These are phyloP conservation scores for Drosophila mayri DNA, from an alignment of 1,140 invertebrate genomes.

Conservation along the genomic window DNA sequence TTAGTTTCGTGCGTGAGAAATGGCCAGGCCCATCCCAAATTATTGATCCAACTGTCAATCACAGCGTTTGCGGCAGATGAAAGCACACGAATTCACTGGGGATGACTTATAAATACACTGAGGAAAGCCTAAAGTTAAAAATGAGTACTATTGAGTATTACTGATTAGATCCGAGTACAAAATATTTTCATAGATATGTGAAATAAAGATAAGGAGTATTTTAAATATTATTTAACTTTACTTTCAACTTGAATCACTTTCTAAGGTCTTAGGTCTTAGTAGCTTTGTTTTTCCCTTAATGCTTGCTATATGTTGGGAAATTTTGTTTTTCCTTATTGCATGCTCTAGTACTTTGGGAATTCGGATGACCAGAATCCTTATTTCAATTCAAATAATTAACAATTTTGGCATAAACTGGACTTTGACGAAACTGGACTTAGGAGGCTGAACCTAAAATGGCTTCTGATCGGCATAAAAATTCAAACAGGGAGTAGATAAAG, in stretches of 20 bases:
- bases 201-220: not conserved
- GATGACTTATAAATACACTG: constrained; percentile 1
- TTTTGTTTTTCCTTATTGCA: too few relatives aligned
- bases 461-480: not conserved
- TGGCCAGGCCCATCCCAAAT: constrained; percentile 43
- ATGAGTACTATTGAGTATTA: not conserved
- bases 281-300: too few relatives aligned
- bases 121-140: not conserved
- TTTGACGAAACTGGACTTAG: not conserved
- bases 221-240: not conserved
- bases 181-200: not conserved
- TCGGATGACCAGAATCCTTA: too few relatives aligned
- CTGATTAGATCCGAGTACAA: not conserved
- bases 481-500: not conserved
- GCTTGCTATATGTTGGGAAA: too few relatives aligned
- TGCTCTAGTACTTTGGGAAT: too few relatives aligned
- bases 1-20: constrained; percentile 52
- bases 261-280: too few relatives aligned
- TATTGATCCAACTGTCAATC: constrained; percentile 67
- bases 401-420: too few relatives aligned
- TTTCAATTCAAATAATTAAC: too few relatives aligned
- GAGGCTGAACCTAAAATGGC: not conserved
- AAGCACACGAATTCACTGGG: constrained; percentile 2
- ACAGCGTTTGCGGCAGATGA: constrained; percentile 27
- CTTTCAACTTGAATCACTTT: too few relatives aligned